Percentiles rank a stretch among this genome's conserved stretches.
Conservation (phyloP, 1,140 invertebrate species). For the Phthorimaea operculella region DNA sequence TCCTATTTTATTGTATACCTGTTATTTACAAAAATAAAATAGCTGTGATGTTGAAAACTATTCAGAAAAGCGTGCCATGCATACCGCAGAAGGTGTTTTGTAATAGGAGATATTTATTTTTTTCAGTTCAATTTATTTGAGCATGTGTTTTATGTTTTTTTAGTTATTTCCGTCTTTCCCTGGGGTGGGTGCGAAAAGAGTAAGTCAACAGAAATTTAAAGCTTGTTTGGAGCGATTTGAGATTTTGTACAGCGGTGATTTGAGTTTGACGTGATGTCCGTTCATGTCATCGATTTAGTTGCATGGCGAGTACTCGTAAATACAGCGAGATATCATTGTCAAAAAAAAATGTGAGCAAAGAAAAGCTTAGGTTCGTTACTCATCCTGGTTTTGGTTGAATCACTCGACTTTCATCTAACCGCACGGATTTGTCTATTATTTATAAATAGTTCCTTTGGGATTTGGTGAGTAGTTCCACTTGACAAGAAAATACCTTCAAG, state of each 20-base stretch:
- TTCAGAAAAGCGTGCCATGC: background rate
- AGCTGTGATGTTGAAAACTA: too few species aligned
- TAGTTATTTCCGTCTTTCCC: slow-evolving; percentile 58
- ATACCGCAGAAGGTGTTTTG: background rate
- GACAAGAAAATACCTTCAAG: too few species aligned
- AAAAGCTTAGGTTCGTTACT: background rate
- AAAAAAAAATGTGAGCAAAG: background rate
- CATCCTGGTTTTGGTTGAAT: slow-evolving; percentile 2
- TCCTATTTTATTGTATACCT: too few species aligned
- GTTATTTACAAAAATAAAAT: too few species aligned
- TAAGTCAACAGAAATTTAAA: slow-evolving; percentile 49
- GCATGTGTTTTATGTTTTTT: slow-evolving; percentile 47
- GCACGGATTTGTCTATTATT: background rate
- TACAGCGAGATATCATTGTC: background rate
- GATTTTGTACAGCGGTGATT: slow-evolving; percentile 28
- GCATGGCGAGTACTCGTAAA: background rate
- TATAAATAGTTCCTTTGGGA: background rate
- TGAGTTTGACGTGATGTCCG: slow-evolving; percentile 15
- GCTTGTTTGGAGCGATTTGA: slow-evolving; percentile 46
- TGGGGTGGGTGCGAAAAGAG: slow-evolving; percentile 54
- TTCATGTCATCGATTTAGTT: slow-evolving; percentile 5
- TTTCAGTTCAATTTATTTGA: slow-evolving; percentile 7
- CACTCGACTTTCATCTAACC: slow-evolving; percentile 2
- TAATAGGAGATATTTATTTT: slow-evolving; percentile 1
- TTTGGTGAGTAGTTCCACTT: background rate